These are phyloP conservation scores for Paramisgurnus dabryanus DNA, from an alignment of 2,113 vertebrate genomes.

Conservation along the genomic window DNA sequence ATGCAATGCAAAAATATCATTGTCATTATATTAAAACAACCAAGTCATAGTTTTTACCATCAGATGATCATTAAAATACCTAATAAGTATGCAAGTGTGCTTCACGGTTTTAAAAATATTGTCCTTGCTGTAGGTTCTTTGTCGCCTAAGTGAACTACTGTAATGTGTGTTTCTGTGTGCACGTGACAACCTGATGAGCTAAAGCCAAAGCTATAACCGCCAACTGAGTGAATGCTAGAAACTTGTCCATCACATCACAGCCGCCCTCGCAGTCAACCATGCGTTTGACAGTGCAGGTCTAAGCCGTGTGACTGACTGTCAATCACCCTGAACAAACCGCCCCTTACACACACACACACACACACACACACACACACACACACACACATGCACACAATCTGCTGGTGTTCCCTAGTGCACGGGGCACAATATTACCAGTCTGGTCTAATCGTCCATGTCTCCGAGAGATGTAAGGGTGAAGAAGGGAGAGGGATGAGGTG, in stretches of 20 bases:
- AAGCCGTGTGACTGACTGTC: neutral
- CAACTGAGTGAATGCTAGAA: constrained; percentile 19
- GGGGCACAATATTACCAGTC: constrained; percentile 5
- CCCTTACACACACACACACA: neutral
- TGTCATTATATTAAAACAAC: too few relatives aligned
- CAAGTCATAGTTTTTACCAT: too few relatives aligned
- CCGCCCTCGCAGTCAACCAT: constrained; percentile 13
- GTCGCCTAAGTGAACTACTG: neutral
- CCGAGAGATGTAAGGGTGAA: neutral
- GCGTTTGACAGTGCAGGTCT: constrained; percentile 3
- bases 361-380: neutral
- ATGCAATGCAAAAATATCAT: too few relatives aligned
- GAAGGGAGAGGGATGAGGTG: neutral
- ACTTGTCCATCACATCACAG: constrained; percentile 24
- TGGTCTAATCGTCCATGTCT: constrained; percentile 14
- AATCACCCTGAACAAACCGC: neutral
- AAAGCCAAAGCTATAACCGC: neutral
- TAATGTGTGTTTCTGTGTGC: constrained; percentile 21
- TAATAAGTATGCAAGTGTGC: too few relatives aligned
- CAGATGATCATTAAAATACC: too few relatives aligned
- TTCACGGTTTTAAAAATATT: too few relatives aligned
- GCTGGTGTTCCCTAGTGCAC: constrained; percentile 2
- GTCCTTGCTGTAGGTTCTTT: neutral
- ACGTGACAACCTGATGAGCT: constrained; percentile 12
- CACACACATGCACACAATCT: neutral